Evolutionary conservation across 2,888 invertebrate species (phyloP).

Genomic region (Pachycephus smyrnensis): DNA sequence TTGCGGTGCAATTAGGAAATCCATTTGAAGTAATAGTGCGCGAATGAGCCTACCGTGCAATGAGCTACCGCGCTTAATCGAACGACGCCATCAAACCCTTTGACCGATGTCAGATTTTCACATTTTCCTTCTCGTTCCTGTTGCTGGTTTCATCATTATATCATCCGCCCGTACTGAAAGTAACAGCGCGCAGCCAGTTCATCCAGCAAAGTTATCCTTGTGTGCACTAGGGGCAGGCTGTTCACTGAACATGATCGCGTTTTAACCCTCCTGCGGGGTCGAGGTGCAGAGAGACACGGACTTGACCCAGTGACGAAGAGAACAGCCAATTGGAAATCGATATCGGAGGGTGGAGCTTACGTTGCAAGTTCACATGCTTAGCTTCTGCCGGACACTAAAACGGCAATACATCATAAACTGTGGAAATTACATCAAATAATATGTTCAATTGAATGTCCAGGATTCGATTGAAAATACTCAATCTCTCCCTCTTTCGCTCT

Average conservation of each 20-base stretch:
- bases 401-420: no score
- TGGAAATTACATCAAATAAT: no score
- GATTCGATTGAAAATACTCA: no score
- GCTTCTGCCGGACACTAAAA: neutral
- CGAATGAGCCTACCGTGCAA: constrained; percentile 47
- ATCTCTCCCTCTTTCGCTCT: constrained; percentile 8
- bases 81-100: constrained; percentile 37
- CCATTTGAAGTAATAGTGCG: constrained; percentile 65
- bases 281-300: neutral
- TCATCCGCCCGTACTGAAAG: no score
- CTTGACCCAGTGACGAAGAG: constrained; percentile 1
- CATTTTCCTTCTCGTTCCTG: no score
- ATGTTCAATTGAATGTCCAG: no score
- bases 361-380: neutral
- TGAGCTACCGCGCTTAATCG: constrained; percentile 54
- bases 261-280: no score
- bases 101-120: constrained; percentile 16
- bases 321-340: neutral
- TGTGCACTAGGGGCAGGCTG: neutral
- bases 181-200: neutral
- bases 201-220: neutral
- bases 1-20: constrained; percentile 60
- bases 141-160: no score
- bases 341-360: neutral
- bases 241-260: no score